Evolutionary conservation across 2,888 invertebrate species (phyloP), one percentile per base, ranked within the genome.

Genomic region (Magallana nippona): DNA sequence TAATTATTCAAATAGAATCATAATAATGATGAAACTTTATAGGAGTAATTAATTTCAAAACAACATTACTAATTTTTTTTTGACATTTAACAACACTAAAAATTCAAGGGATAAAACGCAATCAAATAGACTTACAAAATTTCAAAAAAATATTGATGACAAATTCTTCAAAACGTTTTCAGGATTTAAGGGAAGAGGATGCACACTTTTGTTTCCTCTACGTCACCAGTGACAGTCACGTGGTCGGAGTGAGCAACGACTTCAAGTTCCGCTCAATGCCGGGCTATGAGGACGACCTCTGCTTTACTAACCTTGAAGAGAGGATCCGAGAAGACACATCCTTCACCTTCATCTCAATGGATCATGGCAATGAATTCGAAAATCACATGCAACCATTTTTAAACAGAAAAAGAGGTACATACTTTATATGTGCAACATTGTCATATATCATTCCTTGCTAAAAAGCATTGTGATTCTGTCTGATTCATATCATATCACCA

Each of bases 131-230:
- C 27, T 27, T 27, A 27, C 27, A 2, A 27, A 27, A 27, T 27
- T 44, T 3, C 8, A 8, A 8, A 44, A 44, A 44, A 44, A 8
- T 44, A 44, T 8, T 8, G 44, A 44, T 44, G 5, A 44, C 44
- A 44, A n/a, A 44, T 44, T 5, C 3, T 5, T 44, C 0, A 44
- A 44, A 11, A 3, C 44, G n/a, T 58, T 19, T 10, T 17, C 22
- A 84, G 84, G 57, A 84, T 58, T 62, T 82, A 80, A 86, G 85
- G 82, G 82, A 86, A 55, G 78, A 79, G 15, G 77, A 81, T 1
- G 83, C 85, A 11, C 44, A 85, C 22, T 89, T 88, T 83, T 84
- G 85, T 27, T 85, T 89, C 55, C 71, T 89, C 1, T 89, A 89
- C 85, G 85, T 89, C 17, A 83, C 89, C 15, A 27, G 82, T 60